Percentiles rank a stretch among this genome's conserved stretches.
Conservation (phyloP, 2,797 vertebrate genomes). For the Sebastes itinus region DNA sequence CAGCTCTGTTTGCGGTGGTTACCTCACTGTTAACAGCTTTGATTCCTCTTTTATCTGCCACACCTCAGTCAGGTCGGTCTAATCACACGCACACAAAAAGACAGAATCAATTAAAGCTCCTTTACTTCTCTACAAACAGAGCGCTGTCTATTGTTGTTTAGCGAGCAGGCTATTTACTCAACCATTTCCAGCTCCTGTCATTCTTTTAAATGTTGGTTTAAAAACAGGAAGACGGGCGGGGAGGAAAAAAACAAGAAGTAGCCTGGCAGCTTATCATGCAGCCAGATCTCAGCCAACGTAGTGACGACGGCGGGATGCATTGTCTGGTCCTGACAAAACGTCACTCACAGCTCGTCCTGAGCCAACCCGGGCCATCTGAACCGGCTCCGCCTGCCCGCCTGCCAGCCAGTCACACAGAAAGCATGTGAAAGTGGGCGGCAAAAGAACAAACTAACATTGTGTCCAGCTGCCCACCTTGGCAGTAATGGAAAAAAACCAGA, state of each 20-base stretch:
- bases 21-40: background rate
- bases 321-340: slow-evolving; percentile 41
- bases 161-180: background rate
- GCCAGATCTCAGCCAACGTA: background rate
- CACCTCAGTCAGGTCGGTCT: slow-evolving; percentile 3
- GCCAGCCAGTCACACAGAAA: slow-evolving; percentile 26
- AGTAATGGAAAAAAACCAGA: slow-evolving; percentile 2
- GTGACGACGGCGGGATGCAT: background rate
- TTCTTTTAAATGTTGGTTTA: background rate
- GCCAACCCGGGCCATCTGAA: slow-evolving; percentile 45
- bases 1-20: too few species aligned
- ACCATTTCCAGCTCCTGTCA: background rate
- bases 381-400: slow-evolving; percentile 10
- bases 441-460: slow-evolving; percentile 67
- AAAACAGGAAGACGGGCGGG: background rate
- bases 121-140: slow-evolving; percentile 5
- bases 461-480: slow-evolving; percentile 65
- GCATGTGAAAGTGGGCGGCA: slow-evolving; percentile 62
- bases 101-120: slow-evolving; percentile 16
- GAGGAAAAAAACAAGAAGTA: background rate
- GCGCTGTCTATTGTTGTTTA: slow-evolving; percentile 21
- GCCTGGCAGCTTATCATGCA: slow-evolving; percentile 1
- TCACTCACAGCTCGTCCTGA: slow-evolving; percentile 34
- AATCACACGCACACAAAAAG: slow-evolving; percentile 1
- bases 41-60: background rate